Evolutionary conservation across 2,888 invertebrate species (phyloP), one percentile per base, ranked within the genome.

Genomic region (Anticlea derivata): DNA sequence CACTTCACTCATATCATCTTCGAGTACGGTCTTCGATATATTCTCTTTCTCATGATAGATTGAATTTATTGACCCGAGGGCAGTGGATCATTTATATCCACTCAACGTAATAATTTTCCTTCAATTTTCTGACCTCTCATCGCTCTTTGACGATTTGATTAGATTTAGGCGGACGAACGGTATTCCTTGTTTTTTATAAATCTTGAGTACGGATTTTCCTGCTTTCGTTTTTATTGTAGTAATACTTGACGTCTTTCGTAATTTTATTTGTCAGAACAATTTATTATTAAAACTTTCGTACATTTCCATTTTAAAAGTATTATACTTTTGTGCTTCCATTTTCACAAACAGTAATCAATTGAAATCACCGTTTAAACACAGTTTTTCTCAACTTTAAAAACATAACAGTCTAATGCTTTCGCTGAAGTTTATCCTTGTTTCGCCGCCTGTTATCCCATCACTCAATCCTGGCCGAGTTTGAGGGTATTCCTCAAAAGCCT

Each of bases 51-150:
- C 39, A 34, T 30, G 41, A 44, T 39, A 29, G 33, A 57, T 53
- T 41, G 46, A 46, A 35, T 43, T 33, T 33, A 43, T 48, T 24
- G 41, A 47, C 22, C 23, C 40, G 34, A 44, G 44, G 27, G 45
- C 49, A 40, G 33, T 37, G 46, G 13, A 50, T 53, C 50, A 59
- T 57, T 58, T 56, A 52, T 58, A 50, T 49, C 41, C 31, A 51
- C 39, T 38, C 20, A 38, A 43, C 34, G 46, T 44, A 41, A 41
- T 54, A 46, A 48, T 46, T 53, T 53, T 55, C 44, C 57, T 35
- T 51, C 46, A 38, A 43, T 53, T 55, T 58, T 52, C 50, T 55
- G 53, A 54, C 51, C 48, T 45, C 59, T 54, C 51, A 50, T 55
- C 55, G 47, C 30, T 39, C 41, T 35, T 37, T 41, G 38, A n/a